Evolutionary conservation across 2,797 vertebrate genomes (phyloP).

Genomic region (Erithacus rubecula): DNA sequence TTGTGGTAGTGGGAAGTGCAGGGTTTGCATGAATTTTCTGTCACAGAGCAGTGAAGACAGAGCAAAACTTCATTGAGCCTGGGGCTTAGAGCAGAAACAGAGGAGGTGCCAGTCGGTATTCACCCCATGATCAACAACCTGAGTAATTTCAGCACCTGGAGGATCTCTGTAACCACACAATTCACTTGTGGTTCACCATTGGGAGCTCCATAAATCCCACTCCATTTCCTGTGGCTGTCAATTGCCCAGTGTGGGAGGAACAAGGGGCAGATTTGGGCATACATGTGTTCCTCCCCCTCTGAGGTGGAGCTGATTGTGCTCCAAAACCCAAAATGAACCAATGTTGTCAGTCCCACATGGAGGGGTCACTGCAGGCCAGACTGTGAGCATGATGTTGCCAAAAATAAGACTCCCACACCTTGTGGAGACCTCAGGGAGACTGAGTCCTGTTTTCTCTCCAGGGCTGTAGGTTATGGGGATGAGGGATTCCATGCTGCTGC

Average conservation of each 20-base stretch:
- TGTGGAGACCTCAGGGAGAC: too few species aligned
- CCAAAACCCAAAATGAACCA: rapidly evolving
- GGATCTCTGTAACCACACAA: neutral
- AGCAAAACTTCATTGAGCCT: neutral
- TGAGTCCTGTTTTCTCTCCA: neutral
- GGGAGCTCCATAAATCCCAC: neutral
- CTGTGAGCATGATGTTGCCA: rapidly evolving
- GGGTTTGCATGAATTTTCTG: neutral
- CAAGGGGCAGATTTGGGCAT: neutral
- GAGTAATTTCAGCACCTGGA: neutral
- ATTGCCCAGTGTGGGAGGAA: neutral
- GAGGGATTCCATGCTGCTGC: neutral
- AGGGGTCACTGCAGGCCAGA: rapidly evolving
- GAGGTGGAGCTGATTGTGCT: too few species aligned
- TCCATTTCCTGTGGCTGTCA: neutral
- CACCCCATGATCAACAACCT: neutral
- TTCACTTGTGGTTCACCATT: neutral
- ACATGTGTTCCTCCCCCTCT: neutral
- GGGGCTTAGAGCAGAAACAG: neutral
- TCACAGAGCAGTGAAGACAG: neutral
- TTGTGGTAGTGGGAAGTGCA: neutral
- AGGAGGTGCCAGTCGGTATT: neutral
- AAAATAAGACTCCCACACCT: neutral
- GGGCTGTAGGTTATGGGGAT: neutral
- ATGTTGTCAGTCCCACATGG: rapidly evolving